Conservation (phyloP, 2,113 vertebrate species). For the Xenus cinereus region DNA sequence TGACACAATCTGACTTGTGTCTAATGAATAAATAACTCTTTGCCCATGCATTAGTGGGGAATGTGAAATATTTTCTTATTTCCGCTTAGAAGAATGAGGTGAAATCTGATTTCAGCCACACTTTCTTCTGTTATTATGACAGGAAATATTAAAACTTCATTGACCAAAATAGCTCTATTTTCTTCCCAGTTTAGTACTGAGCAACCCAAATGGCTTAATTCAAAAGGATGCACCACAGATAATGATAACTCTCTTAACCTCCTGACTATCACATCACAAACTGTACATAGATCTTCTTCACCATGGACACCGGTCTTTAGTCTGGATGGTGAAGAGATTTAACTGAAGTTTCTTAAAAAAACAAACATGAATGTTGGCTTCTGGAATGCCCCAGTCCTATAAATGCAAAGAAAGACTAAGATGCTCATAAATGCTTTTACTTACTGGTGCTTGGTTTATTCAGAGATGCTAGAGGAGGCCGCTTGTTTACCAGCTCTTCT, state of each 20-base stretch:
- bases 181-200: neutral
- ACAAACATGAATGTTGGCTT: neutral
- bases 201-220: neutral
- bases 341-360: neutral
- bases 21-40: neutral
- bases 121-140: neutral
- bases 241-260: neutral
- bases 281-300: neutral
- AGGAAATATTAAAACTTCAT: neutral
- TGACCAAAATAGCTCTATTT: neutral
- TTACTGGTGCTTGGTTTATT: neutral
- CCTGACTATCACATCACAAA: neutral
- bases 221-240: neutral
- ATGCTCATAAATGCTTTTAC: neutral
- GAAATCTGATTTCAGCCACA: neutral
- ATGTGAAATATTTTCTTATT: neutral
- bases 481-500: neutral
- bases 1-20: neutral
- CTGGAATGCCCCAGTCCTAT: neutral
- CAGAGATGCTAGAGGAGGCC: neutral
- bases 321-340: neutral
- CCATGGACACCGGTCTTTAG: rapidly evolving
- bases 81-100: neutral
- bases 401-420: neutral
- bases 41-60: neutral